Conservation (phyloP, 2,888 invertebrate genomes). For the Itoplectis maculator region DNA sequence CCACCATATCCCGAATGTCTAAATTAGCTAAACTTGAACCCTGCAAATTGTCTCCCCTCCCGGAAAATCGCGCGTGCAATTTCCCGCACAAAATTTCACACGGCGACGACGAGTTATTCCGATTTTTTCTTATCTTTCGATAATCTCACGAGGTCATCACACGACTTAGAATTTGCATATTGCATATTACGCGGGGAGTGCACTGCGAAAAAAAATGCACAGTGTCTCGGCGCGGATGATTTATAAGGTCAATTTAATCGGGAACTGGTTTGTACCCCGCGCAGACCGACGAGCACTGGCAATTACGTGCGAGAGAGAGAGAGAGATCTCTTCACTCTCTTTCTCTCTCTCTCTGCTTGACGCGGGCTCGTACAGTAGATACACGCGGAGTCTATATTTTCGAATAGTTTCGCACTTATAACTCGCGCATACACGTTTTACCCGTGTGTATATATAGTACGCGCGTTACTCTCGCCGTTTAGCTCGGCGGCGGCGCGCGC, state of each 20-base stretch:
- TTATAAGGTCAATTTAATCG: constrained; percentile 71
- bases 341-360: too few species aligned
- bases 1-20: too few species aligned
- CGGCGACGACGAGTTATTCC: too few species aligned
- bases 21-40: too few species aligned
- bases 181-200: constrained; percentile 61
- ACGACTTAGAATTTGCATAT: constrained; percentile 64
- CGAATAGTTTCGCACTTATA: constrained; percentile 62
- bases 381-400: constrained; percentile 54
- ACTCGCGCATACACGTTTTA: constrained; percentile 21
- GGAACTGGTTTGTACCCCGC: constrained; percentile 68
- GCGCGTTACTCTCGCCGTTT: constrained; percentile 52
- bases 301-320: constrained; percentile 63
- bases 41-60: too few species aligned
- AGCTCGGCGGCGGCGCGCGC: constrained; percentile 41
- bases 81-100: too few species aligned
- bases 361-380: constrained; percentile 28
- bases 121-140: constrained; percentile 44
- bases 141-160: constrained; percentile 63
- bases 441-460: constrained; percentile 44
- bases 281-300: constrained; percentile 64
- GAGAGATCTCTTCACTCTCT: too few species aligned
- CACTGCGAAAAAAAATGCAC: constrained; percentile 33
- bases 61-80: too few species aligned
- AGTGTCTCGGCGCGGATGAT: constrained; percentile 61